Conservation (phyloP, 2,113 vertebrate genomes). For the Chauna torquata region DNA sequence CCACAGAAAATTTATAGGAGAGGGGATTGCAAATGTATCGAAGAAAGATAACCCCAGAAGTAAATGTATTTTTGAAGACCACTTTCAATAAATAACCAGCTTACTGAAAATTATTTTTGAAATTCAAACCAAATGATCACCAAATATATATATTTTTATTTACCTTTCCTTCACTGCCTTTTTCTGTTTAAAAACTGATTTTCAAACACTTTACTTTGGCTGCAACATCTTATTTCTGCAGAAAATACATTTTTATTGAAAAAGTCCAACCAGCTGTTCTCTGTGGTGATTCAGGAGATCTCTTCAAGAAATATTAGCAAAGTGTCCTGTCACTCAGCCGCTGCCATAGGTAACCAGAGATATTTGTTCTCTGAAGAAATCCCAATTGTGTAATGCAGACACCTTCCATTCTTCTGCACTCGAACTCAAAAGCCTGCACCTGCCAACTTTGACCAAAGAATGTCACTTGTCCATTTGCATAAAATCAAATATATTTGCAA, state of each 20-base stretch:
- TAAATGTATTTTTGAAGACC: neutral
- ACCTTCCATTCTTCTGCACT: neutral
- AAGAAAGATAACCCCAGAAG: neutral
- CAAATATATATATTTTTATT: neutral
- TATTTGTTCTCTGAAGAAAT: neutral
- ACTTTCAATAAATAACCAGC: slow-evolving; percentile 5
- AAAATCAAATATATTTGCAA: slow-evolving; percentile 40
- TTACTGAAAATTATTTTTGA: neutral
- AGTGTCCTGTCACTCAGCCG: neutral
- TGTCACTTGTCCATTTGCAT: slow-evolving; percentile 32
- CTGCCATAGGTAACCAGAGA: neutral
- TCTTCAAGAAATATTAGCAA: neutral
- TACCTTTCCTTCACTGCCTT: neutral
- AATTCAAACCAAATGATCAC: neutral
- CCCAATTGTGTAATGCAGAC: neutral
- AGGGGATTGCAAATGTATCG: neutral
- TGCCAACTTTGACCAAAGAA: slow-evolving; percentile 17
- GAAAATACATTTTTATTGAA: slow-evolving; percentile 30
- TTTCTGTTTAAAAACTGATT: neutral
- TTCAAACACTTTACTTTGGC: neutral
- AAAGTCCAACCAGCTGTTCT: neutral
- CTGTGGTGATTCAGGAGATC: neutral
- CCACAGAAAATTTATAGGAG: neutral
- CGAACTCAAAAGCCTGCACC: neutral
- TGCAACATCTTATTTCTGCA: neutral